Base-by-base conservation (phyloP, 2,888 invertebrate genomes). In the Lasioglossum calceatum region DNA sequence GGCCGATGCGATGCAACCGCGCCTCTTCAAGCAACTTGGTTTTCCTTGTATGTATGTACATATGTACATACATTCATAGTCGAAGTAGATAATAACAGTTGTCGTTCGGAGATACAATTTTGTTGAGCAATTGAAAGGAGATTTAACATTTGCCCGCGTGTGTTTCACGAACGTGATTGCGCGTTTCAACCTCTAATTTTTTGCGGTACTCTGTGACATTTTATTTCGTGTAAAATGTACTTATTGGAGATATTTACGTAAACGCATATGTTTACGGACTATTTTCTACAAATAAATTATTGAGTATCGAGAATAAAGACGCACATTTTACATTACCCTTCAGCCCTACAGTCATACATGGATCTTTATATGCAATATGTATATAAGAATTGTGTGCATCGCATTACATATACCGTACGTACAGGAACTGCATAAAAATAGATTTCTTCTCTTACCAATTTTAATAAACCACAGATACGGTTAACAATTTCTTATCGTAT, bases 11-110 rank as follows among this genome's bases (percentile, higher is more conserved):
- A n/a, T 44, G 70, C 50, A 23, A 27, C 16, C 36, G 4, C 39
- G n/a, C 72, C 58, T 44, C 79, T 82, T 87, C 58, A 32, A n/a
- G 54, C 58, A n/a, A 19, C 32, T 32, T 39, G 1, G 64, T 16
- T 32, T 8, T 16, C 7, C 8, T 19, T 64, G 19, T 7, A 36
- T 64, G 19, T 7, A 36, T 36, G 36, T 36, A 36, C 4, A 36
- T 36, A n/a, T n/a, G n/a, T n/a, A 0, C 50, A 23, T 16, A 47
- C 8, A 27, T 27, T 32, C 32, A 7, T 10, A 54, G 23, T n/a
- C n/a, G 54, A 23, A 23, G n/a, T 12, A 64, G 44, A n/a, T 74
- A 77, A 77, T 67, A 44, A 75, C 58, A 74, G 58, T 78, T 84
- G 50, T 70, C 50, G 23, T 73, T 27, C 12, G 10, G 36, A 8